A percentile compares a stretch with the other conserved stretches of the same genome.
phyloP scores from a whole-genome alignment of 2,797 vertebrate species.

The Enteromius trimaculatus region DNA sequence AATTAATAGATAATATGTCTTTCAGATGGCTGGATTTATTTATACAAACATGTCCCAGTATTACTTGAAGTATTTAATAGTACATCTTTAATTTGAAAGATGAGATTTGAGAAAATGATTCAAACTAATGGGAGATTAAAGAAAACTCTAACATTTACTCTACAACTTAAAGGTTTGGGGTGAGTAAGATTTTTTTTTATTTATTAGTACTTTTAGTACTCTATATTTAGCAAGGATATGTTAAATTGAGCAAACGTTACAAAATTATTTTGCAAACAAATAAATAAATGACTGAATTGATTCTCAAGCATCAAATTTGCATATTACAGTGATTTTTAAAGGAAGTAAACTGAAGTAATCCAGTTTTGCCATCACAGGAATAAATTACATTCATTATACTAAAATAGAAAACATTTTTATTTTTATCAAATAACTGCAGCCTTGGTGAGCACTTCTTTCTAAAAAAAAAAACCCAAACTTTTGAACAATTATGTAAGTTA shows the following conservation, averaged over 20 bases:
- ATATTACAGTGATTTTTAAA: not conserved
- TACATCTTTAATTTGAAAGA: slow-evolving; percentile 5
- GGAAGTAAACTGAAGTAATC: not conserved
- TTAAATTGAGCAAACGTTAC: not conserved
- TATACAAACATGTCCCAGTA: slow-evolving; percentile 3
- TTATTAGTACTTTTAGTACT: not conserved
- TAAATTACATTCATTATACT: not conserved
- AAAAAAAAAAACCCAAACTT: not conserved
- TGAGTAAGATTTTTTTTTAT: not conserved
- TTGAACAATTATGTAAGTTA: not conserved
- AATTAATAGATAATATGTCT: not conserved
- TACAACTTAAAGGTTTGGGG: not conserved
- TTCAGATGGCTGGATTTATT: slow-evolving; percentile 3
- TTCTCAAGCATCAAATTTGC: not conserved
- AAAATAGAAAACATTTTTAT: slow-evolving; percentile 2
- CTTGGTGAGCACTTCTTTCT: not conserved
- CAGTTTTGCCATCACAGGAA: not conserved
- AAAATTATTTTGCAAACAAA: not conserved
- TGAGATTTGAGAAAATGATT: not conserved
- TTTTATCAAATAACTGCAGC: not conserved
- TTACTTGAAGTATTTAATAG: not conserved
- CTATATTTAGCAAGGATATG: not conserved
- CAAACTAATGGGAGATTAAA: not conserved
- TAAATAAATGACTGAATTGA: too few relatives aligned
- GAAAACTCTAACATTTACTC: not conserved